Evolutionary conservation across 1,140 invertebrate species (phyloP).

Genomic region (Stegodyphus mimosarum): DNA sequence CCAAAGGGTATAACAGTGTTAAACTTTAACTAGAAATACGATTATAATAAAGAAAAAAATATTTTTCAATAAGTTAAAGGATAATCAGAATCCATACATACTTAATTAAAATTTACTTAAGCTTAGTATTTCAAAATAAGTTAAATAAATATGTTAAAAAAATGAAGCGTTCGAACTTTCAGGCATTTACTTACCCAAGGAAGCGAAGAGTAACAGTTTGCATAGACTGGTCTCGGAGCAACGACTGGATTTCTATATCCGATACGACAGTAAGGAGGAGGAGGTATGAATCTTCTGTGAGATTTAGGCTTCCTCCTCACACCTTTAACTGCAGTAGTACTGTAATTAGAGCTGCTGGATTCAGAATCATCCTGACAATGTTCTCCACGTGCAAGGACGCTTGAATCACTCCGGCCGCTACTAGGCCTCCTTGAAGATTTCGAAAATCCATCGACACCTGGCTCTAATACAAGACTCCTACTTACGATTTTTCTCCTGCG

Average conservation of each 20-base stretch:
- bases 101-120: no score
- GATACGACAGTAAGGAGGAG: conserved; percentile 12
- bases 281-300: conserved; percentile 8
- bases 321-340: conserved; percentile 6
- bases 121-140: no score
- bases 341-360: conserved; percentile 29
- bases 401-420: conserved; percentile 34
- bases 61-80: no score
- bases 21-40: no score
- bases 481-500: conserved; percentile 9
- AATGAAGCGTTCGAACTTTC: neutral
- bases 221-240: neutral
- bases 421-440: neutral
- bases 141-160: no score
- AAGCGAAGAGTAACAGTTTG: neutral
- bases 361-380: conserved; percentile 10
- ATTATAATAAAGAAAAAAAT: no score
- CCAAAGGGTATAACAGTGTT: no score
- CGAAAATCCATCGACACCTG: neutral
- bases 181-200: conserved; percentile 25
- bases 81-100: no score
- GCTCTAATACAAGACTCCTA: conserved; percentile 14
- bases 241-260: neutral
- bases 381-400: neutral
- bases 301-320: conserved; percentile 28